phyloP scores from a whole-genome alignment of 2,888 invertebrate genomes.

The Cheilosia grossa region DNA sequence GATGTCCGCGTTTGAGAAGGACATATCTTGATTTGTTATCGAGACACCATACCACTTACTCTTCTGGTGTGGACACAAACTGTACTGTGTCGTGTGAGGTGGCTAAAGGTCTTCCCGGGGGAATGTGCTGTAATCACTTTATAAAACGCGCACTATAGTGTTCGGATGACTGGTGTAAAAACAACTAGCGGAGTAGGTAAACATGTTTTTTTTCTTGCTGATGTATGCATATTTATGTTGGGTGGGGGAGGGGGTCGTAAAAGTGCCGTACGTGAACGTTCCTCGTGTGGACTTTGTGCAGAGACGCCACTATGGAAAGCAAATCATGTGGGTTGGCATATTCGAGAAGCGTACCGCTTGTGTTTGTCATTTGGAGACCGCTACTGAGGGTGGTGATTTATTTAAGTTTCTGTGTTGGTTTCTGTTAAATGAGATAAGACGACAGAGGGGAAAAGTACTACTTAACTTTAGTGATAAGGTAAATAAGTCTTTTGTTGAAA shows the following conservation, averaged over 20 bases:
- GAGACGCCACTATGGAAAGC: constrained; percentile 10
- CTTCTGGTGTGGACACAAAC: constrained; percentile 4
- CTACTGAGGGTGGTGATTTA: constrained; percentile 38
- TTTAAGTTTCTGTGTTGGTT: constrained; percentile 27
- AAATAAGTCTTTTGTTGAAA: constrained; percentile 41
- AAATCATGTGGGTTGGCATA: constrained; percentile 36
- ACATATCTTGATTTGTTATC: constrained; percentile 40
- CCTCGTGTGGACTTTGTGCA: constrained; percentile 14
- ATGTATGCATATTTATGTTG: constrained; percentile 14
- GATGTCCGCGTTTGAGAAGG: constrained; percentile 9
- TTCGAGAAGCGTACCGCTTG: background rate
- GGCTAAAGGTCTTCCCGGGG: background rate
- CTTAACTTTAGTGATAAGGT: constrained; percentile 30
- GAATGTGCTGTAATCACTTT: constrained; percentile 26
- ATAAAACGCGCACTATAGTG: constrained; percentile 34
- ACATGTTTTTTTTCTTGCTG: constrained; percentile 17
- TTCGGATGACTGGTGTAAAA: constrained; percentile 24
- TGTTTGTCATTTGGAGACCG: constrained; percentile 53
- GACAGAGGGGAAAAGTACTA: constrained; percentile 9
- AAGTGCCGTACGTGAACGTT: constrained; percentile 48
- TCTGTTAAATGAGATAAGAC: background rate
- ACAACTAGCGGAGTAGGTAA: constrained; percentile 40
- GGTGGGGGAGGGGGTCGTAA: constrained; percentile 29
- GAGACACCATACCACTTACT: background rate
- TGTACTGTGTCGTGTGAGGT: constrained; percentile 4